phyloP scores from a whole-genome alignment of 2,797 vertebrate genomes.

The Sylvia borin region DNA sequence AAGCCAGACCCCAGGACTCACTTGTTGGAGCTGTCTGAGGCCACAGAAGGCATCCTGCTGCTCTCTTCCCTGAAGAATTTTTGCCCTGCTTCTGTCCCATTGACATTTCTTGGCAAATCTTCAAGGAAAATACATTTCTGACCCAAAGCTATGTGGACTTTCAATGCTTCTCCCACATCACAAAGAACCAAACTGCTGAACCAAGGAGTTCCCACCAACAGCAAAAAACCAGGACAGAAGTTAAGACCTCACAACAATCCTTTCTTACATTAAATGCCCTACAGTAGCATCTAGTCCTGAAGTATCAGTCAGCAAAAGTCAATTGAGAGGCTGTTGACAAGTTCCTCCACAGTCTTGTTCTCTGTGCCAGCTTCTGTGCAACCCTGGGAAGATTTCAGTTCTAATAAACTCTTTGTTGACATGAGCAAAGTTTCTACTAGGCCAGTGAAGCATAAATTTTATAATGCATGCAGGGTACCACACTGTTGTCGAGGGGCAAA shows the following conservation, averaged over 20 bases:
- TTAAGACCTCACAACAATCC: background rate
- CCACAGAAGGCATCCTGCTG: background rate
- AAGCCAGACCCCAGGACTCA: background rate
- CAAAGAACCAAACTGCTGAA: background rate
- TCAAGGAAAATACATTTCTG: background rate
- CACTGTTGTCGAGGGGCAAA: background rate
- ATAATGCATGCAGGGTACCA: background rate
- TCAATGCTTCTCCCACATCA: background rate
- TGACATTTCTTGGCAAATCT: background rate
- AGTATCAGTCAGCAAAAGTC: conserved; percentile 4
- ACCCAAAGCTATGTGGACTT: background rate
- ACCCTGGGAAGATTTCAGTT: conserved; percentile 5
- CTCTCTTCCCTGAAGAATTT: background rate
- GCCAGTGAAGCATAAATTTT: background rate
- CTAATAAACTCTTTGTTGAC: background rate
- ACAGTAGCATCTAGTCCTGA: background rate
- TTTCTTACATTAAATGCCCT: background rate
- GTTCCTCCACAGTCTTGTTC: background rate
- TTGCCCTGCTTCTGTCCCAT: background rate
- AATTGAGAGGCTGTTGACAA: conserved; percentile 33
- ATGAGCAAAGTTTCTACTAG: background rate
- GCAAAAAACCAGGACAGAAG: background rate
- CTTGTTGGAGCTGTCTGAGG: background rate
- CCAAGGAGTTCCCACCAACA: background rate
- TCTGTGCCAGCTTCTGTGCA: background rate